Percentiles rank a stretch among this genome's conserved stretches.
Conservation (phyloP, 2,888 invertebrate genomes). For the Frankliniella fusca region DNA sequence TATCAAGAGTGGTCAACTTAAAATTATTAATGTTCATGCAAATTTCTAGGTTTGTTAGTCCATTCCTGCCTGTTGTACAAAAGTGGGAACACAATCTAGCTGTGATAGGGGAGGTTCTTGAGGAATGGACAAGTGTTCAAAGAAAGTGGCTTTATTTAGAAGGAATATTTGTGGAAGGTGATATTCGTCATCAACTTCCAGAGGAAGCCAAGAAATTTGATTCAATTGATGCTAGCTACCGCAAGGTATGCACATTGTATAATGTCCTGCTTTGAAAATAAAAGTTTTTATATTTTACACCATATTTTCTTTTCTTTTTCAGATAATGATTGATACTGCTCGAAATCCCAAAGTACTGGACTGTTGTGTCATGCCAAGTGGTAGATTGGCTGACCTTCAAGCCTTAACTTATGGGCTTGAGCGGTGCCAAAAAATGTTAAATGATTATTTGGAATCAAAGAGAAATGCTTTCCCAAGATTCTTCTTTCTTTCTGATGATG, state of each 20-base stretch:
- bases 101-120: constrained; percentile 77
- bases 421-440: constrained; percentile 85
- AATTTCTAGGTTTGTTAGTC: constrained; percentile 73
- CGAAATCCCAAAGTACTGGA: constrained; percentile 74
- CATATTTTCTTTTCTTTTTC: constrained; percentile 37
- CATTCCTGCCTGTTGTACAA: constrained; percentile 76
- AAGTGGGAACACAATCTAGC: constrained; percentile 80
- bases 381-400: constrained; percentile 71
- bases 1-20: background rate
- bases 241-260: constrained; percentile 53
- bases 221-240: constrained; percentile 75
- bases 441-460: constrained; percentile 85
- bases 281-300: background rate
- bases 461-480: constrained; percentile 84
- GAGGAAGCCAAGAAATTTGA: constrained; percentile 89
- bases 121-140: constrained; percentile 82
- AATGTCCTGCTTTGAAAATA: background rate
- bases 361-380: constrained; percentile 64
- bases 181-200: constrained; percentile 79
- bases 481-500: constrained; percentile 92
- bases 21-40: constrained; percentile 27
- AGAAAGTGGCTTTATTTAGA: constrained; percentile 89
- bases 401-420: constrained; percentile 71
- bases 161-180: constrained; percentile 86
- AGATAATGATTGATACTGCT: constrained; percentile 81